Conservation (phyloP, 2,113 vertebrate genomes). For the Psittacara wagleri region DNA sequence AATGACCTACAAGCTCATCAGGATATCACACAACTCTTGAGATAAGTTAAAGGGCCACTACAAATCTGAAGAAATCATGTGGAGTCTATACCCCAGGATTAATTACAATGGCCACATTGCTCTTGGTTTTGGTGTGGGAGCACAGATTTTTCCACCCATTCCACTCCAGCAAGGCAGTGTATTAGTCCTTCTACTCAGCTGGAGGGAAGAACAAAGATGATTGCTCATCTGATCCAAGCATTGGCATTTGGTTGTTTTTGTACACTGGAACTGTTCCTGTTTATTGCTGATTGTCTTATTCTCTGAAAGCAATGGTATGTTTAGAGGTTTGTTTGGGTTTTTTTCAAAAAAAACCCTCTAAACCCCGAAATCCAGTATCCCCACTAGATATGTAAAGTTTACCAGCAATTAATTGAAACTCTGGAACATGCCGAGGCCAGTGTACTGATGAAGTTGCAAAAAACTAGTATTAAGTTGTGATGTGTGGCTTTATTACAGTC, state of each 20-base stretch:
- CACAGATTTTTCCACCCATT: background rate
- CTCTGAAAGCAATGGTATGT: background rate
- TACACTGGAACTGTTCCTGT: background rate
- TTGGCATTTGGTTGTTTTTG: background rate
- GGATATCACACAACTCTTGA: background rate
- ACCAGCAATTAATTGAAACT: background rate
- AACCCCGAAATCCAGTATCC: background rate
- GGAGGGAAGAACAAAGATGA: background rate
- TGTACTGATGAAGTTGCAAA: background rate
- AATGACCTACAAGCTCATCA: background rate
- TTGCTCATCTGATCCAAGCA: background rate
- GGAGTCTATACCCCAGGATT: background rate
- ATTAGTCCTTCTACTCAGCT: background rate
- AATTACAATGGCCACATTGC: background rate
- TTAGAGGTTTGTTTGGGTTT: background rate
- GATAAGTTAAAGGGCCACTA: background rate
- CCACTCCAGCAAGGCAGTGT: background rate
- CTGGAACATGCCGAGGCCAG: background rate
- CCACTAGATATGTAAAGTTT: background rate
- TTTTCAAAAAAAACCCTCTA: background rate
- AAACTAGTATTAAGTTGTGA: background rate
- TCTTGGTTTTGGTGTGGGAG: background rate
- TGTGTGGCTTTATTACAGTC: background rate
- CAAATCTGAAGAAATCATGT: background rate
- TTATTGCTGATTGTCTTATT: background rate